Conservation (phyloP, 1,140 invertebrate genomes). For the Atopsyche davidsoni region DNA sequence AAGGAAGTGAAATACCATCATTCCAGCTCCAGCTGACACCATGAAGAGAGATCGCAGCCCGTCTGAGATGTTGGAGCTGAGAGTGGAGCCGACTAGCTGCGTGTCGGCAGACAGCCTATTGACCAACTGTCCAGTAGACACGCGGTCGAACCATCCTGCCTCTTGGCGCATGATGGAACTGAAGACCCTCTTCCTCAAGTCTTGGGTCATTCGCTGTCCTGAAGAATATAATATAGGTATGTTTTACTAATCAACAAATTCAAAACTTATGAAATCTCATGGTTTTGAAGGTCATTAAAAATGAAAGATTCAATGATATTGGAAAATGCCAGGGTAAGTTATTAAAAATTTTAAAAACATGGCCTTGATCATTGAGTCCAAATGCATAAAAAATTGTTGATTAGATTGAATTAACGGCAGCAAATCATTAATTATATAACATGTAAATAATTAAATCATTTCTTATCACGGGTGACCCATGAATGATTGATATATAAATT, state of each 20-base stretch:
- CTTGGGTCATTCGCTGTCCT: constrained; percentile 83
- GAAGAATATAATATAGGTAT: constrained; percentile 30
- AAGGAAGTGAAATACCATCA: too few relatives aligned
- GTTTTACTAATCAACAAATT: neutral
- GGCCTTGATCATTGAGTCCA: too few relatives aligned
- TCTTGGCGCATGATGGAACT: constrained; percentile 83
- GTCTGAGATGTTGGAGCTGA: constrained; percentile 93
- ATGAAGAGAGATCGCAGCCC: constrained; percentile 82
- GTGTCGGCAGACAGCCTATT: constrained; percentile 88
- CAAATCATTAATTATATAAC: too few relatives aligned
- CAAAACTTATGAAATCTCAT: too few relatives aligned
- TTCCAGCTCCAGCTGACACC: constrained; percentile 75
- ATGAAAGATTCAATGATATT: too few relatives aligned
- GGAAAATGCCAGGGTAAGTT: too few relatives aligned
- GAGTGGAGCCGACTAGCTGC: constrained; percentile 81
- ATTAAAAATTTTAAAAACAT: too few relatives aligned
- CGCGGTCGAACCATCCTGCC: constrained; percentile 87
- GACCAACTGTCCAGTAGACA: constrained; percentile 91
- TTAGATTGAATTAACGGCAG: too few relatives aligned
- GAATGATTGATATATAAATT: too few relatives aligned
- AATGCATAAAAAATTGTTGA: too few relatives aligned
- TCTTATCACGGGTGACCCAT: too few relatives aligned
- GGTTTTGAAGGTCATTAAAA: too few relatives aligned
- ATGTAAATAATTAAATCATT: constrained; percentile 3
- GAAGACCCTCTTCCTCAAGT: constrained; percentile 76